Evolutionary conservation across 53 echinoderm and acorn worm genomes (phyloP).

Genomic region (Zoroaster sp.): DNA sequence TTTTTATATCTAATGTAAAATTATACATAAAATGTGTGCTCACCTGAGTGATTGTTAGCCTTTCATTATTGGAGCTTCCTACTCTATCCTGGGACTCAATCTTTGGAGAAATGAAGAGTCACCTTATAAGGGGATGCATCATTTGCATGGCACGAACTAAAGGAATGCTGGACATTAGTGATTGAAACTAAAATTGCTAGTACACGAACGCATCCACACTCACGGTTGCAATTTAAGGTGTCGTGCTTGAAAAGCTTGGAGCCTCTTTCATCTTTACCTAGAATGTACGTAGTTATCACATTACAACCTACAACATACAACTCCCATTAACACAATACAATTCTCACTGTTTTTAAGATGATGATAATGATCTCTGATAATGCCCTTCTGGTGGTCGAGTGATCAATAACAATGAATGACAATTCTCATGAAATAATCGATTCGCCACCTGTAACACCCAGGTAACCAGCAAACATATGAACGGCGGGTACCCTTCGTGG

Average conservation of each 20-base stretch:
- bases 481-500: background rate
- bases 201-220: too few species aligned
- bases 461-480: slow-evolving; percentile 39
- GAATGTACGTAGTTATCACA: background rate
- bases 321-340: background rate
- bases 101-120: background rate
- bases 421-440: background rate
- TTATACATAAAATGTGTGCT: background rate
- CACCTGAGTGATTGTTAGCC: background rate
- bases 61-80: background rate
- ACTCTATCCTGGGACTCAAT: background rate
- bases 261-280: background rate
- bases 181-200: too few species aligned
- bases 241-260: too few species aligned
- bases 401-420: background rate
- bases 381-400: background rate
- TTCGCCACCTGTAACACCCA: background rate
- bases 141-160: too few species aligned
- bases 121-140: too few species aligned
- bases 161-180: too few species aligned
- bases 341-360: background rate
- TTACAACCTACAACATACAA: background rate
- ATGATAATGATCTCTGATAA: too few species aligned
- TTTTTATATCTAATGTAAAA: background rate
- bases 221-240: too few species aligned